phyloP scores from a whole-genome alignment of 2,113 vertebrate species.

The Urocolius indicus region DNA sequence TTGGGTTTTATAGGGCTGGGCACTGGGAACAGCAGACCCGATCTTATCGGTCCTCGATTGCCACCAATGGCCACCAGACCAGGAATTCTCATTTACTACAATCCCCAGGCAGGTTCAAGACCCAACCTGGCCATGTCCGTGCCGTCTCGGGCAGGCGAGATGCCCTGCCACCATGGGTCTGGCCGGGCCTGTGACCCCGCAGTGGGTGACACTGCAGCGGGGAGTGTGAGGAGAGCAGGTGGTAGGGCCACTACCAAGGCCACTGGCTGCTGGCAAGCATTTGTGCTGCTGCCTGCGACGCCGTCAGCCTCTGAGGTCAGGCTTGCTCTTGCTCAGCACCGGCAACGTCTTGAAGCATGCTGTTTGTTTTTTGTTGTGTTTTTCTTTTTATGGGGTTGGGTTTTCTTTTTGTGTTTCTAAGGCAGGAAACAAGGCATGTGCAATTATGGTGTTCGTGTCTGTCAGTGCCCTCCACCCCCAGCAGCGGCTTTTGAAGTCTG shows the following conservation, averaged over 20 bases:
- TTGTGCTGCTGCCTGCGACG: neutral
- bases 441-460: neutral
- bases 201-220: fast-evolving
- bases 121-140: fast-evolving
- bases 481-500: neutral
- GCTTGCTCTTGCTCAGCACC: neutral
- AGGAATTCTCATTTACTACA: neutral
- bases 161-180: neutral
- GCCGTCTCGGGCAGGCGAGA: fast-evolving
- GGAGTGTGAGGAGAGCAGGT: fast-evolving
- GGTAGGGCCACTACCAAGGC: fast-evolving
- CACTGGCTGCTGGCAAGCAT: fast-evolving
- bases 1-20: neutral
- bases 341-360: neutral
- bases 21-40: fast-evolving
- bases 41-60: neutral
- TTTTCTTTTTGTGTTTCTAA: neutral
- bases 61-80: neutral
- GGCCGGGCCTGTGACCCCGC: fast-evolving
- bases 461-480: neutral
- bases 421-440: neutral
- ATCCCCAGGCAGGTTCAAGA: neutral
- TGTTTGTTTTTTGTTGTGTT: neutral
- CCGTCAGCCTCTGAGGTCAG: fast-evolving
- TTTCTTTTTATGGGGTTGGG: neutral